Evolutionary conservation across 92 coral and sea anemone genomes (phyloP), one percentile per base, ranked within the genome.

Genomic region (Parazoanthus atlanticus): DNA sequence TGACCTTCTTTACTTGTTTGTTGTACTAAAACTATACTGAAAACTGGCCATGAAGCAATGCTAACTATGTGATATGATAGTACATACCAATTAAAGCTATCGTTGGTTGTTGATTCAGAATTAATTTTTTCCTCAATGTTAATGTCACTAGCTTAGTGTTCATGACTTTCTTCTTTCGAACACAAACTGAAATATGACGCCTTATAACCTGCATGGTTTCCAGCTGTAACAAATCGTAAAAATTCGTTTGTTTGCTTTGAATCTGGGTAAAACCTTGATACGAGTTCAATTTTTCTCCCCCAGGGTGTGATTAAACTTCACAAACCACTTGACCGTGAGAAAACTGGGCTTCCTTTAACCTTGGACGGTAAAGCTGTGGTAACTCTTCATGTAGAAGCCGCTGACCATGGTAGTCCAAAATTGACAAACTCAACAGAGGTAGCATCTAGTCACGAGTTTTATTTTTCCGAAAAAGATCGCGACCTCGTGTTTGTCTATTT

Each of bases 371-470:
- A 86, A 78, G 95, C 88, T 38, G 89, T 94, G 26, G 54, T 85
- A 47, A 52, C 88, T 19, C 88, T 94, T 43, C 83, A 64, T 33
- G 88, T 94, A 12, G 90, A 92, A 89, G 97, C 92, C 78, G 87
- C 91, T 73, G 97, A 94, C 92, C 88, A 88, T 29, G 97, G 97
- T 19, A 65, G 36, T 15, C 93, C 93, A 47, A 56, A 43, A 64
- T 85, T 92, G 69, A 84, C 86, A 30, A 89, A 92, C 46, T 85
- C 92, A 67, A 74, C 91, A 15, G 86, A 80, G 87, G 95, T 93
- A 49, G 81, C 58, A 52, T 52, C 17, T 13, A 13, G 58, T 52
- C 58, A 15, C 58, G 3, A 13, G 58, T 52, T 52, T 52, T 52
- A 19, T 46, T 76, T 65, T 11, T 67, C 5, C 5, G 2, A 26